Evolutionary conservation across 2,797 vertebrate species (phyloP).

Genomic region (Clarias fuscus): DNA sequence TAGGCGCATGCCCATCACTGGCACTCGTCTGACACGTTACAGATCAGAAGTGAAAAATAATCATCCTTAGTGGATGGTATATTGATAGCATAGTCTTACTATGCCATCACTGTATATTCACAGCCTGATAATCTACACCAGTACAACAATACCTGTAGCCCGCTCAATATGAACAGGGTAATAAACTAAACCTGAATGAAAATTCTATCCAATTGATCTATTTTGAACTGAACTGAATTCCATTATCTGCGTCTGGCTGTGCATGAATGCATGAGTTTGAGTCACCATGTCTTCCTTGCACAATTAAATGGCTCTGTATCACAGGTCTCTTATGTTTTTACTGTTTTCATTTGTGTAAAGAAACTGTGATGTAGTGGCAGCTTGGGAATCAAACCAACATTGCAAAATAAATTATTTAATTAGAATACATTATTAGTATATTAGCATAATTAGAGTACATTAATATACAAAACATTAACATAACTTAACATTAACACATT

Average conservation of each 20-base stretch:
- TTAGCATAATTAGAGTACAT: too few relatives aligned
- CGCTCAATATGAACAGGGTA: neutral
- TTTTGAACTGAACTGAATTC: neutral
- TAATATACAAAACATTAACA: too few relatives aligned
- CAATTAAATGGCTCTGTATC: neutral
- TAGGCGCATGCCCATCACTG: too few relatives aligned
- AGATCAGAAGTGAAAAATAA: too few relatives aligned
- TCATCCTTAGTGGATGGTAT: too few relatives aligned
- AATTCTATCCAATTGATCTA: neutral
- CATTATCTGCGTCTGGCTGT: neutral
- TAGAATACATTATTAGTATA: too few relatives aligned
- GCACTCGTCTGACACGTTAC: too few relatives aligned
- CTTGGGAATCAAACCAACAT: neutral
- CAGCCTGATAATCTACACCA: neutral
- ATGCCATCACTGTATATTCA: neutral
- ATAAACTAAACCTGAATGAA: neutral
- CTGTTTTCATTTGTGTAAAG: neutral
- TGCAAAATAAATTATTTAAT: neutral
- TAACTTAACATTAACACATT: too few relatives aligned
- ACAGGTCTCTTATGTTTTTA: neutral
- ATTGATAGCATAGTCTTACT: neutral
- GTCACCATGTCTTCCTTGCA: neutral
- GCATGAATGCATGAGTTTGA: neutral
- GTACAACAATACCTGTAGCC: neutral
- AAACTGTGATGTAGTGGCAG: too few relatives aligned